A percentile compares a stretch with the other conserved stretches of the same genome.
These are phyloP conservation scores for Isichthys henryi DNA, from an alignment of 2,113 vertebrate species.

Conservation along the genomic window DNA sequence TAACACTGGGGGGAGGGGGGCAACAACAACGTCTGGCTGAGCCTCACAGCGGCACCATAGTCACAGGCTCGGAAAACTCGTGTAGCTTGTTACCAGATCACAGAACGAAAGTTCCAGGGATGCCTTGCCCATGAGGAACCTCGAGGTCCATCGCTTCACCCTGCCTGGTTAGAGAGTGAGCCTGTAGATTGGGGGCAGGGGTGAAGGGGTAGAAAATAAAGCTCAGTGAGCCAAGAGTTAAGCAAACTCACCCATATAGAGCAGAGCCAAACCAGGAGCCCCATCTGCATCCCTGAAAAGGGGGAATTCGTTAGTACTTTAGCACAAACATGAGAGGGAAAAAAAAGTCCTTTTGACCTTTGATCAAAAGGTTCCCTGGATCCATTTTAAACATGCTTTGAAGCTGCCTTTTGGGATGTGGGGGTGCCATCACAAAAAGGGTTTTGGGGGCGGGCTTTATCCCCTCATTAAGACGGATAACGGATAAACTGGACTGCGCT, in stretches of 20 bases:
- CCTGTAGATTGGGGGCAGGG: conserved; percentile 38
- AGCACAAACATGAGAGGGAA: not conserved
- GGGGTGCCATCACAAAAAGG: not conserved
- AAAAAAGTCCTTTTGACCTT: not conserved
- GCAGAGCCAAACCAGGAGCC: not conserved
- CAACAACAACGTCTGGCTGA: conserved; percentile 5
- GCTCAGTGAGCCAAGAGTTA: not conserved
- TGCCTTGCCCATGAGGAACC: conserved; percentile 37
- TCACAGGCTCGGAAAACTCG: conserved; percentile 34
- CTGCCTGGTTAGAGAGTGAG: conserved; percentile 28
- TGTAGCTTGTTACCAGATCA: conserved; percentile 38
- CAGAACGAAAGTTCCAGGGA: conserved; percentile 41
- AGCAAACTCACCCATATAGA: not conserved
- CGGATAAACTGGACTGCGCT: not conserved
- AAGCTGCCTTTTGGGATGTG: conserved; percentile 35
- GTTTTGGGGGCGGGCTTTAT: not conserved
- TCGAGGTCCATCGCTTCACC: conserved; percentile 49
- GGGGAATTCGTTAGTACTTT: not conserved
- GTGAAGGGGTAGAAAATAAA: conserved; percentile 17
- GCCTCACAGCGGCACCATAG: conserved; percentile 50
- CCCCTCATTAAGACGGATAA: not conserved
- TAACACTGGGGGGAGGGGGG: conserved; percentile 27
- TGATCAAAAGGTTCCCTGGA: conserved; percentile 34
- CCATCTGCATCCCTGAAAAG: not conserved
- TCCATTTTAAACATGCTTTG: conserved; percentile 52